Percentiles rank a stretch among this genome's conserved stretches.
Evolutionary conservation across 2,113 vertebrate genomes (phyloP).

Genomic region (Rhinoptilus africanus): DNA sequence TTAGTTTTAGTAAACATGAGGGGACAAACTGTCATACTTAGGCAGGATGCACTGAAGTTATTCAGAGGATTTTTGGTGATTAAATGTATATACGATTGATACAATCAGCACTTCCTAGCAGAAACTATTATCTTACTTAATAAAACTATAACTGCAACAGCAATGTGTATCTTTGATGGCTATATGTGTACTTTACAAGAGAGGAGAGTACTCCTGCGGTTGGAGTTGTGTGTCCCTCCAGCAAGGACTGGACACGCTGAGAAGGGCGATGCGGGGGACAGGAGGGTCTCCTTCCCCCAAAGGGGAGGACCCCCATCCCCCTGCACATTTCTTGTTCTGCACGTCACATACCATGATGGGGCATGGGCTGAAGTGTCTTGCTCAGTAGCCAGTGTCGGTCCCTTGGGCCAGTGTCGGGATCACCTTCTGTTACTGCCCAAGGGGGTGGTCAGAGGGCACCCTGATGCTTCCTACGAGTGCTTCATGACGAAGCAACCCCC

Average conservation of each 20-base stretch:
- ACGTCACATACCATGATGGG: fast-evolving
- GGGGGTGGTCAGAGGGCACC: neutral
- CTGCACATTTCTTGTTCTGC: neutral
- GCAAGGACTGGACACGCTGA: fast-evolving
- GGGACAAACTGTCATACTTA: neutral
- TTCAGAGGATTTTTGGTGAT: neutral
- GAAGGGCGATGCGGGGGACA: neutral
- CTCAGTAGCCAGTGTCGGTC: neutral
- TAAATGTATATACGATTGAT: neutral
- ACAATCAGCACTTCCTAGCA: neutral
- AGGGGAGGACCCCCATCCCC: neutral
- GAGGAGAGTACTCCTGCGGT: neutral
- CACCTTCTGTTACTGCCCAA: neutral
- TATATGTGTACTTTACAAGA: neutral
- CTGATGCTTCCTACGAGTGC: neutral
- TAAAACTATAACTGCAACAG: neutral
- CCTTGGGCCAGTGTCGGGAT: neutral
- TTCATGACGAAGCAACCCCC: neutral
- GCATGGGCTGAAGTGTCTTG: neutral
- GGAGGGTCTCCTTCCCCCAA: neutral
- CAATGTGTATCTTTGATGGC: neutral
- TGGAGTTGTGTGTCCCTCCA: neutral
- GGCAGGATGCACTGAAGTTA: neutral
- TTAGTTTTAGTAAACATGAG: neutral
- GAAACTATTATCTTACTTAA: neutral